These are phyloP conservation scores for Morinoia aosen DNA, from an alignment of 2,888 invertebrate genomes.

Conservation along the genomic window DNA sequence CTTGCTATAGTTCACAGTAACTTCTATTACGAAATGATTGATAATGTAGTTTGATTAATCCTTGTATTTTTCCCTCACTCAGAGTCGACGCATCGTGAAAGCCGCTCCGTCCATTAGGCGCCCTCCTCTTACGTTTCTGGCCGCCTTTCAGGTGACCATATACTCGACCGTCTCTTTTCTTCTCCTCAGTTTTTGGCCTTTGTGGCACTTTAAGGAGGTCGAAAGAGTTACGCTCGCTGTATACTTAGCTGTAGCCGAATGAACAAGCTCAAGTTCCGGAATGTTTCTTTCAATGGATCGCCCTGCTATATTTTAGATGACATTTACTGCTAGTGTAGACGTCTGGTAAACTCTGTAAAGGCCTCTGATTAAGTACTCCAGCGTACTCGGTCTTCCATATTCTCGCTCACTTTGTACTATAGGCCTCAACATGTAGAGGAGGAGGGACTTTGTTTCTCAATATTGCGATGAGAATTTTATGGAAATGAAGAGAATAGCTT, in stretches of 20 bases:
- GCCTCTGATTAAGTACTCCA: neutral
- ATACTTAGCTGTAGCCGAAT: neutral
- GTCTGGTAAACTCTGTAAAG: conserved; percentile 3
- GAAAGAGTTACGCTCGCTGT: conserved; percentile 9
- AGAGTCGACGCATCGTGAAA: conserved; percentile 16
- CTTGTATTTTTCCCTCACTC: neutral
- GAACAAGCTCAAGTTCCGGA: neutral
- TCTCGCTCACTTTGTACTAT: neutral
- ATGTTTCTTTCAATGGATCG: conserved; percentile 17
- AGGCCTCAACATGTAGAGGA: neutral
- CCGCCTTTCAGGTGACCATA: conserved; percentile 1
- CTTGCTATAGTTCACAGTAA: neutral
- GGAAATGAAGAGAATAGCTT: neutral
- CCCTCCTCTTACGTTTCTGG: conserved; percentile 9
- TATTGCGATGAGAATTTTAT: neutral
- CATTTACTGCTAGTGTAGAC: neutral
- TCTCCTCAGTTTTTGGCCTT: neutral
- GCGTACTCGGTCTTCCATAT: neutral
- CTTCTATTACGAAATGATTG: neutral
- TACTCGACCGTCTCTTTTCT: conserved; percentile 17
- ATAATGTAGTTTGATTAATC: neutral
- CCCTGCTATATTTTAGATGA: neutral
- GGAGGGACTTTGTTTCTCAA: neutral
- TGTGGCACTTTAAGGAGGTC: conserved; percentile 17
- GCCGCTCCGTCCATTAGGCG: neutral